Conservation (phyloP, 2,888 invertebrate genomes). For the Micoletzkya japonica region DNA sequence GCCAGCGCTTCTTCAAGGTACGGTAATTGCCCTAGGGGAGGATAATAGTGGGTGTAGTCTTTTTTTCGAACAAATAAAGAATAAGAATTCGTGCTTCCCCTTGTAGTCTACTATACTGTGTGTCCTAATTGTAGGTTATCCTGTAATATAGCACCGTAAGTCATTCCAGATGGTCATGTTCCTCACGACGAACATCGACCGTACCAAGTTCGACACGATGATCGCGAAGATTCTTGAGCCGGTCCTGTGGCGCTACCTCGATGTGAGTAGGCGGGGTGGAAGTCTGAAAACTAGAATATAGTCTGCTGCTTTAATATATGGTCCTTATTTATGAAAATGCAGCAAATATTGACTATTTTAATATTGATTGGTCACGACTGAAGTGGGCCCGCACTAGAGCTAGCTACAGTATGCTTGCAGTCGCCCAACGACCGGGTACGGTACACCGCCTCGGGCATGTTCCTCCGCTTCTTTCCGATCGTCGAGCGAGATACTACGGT, state of each 20-base stretch:
- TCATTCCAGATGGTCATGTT: neutral
- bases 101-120: too few species aligned
- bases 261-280: too few species aligned
- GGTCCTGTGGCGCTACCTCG: slow-evolving; percentile 11
- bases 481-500: neutral
- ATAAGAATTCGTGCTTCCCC: too few species aligned
- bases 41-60: too few species aligned
- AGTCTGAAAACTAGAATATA: too few species aligned
- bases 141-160: too few species aligned
- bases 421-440: slow-evolving; percentile 6
- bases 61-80: too few species aligned
- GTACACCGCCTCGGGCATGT: neutral
- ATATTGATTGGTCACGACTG: neutral
- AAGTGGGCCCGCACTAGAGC: too few species aligned
- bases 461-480: slow-evolving; percentile 15
- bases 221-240: slow-evolving; percentile 4
- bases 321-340: neutral
- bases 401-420: neutral
- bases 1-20: neutral
- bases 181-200: neutral
- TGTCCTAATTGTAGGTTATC: too few species aligned
- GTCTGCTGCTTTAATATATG: neutral
- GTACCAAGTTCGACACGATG: slow-evolving; percentile 6
- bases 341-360: neutral
- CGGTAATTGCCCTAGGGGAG: too few species aligned